These are phyloP conservation scores for Puma concolor DNA, from an alignment of 2,113 vertebrate species.

Conservation along the genomic window DNA sequence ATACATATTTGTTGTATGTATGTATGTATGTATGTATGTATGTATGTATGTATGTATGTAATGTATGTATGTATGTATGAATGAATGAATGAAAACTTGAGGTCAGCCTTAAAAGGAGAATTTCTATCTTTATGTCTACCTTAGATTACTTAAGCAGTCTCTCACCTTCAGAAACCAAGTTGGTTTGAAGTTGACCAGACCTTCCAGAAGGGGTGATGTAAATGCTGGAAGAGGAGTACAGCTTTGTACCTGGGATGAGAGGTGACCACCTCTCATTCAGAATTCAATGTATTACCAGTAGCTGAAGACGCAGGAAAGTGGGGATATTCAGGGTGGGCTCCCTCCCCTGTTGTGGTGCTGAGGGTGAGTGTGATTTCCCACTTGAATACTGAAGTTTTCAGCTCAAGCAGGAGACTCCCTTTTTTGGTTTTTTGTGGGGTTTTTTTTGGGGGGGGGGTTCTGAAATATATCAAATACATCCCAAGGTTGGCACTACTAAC, in stretches of 20 bases:
- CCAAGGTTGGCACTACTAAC: not conserved
- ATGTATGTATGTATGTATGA: too few species aligned
- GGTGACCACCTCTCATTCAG: not conserved
- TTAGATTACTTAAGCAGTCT: not conserved
- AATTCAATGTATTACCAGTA: not conserved
- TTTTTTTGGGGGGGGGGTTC: too few species aligned
- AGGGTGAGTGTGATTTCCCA: not conserved
- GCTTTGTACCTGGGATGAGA: not conserved
- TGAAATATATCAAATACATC: not conserved
- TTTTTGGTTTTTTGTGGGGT: too few species aligned
- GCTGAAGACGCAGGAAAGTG: not conserved
- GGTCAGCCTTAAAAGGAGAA: not conserved
- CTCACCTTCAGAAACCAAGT: not conserved
- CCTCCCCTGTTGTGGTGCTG: not conserved
- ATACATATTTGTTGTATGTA: not conserved
- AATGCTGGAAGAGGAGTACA: not conserved
- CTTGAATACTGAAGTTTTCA: not conserved
- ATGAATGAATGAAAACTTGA: not conserved
- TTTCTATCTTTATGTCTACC: not conserved
- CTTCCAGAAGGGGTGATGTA: not conserved
- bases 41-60: too few species aligned
- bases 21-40: not conserved
- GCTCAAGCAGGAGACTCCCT: not conserved
- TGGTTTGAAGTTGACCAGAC: not conserved
- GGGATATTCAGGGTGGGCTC: not conserved